These are phyloP conservation scores for Campoplex nolae DNA, from an alignment of 2,888 invertebrate species.

Conservation along the genomic window DNA sequence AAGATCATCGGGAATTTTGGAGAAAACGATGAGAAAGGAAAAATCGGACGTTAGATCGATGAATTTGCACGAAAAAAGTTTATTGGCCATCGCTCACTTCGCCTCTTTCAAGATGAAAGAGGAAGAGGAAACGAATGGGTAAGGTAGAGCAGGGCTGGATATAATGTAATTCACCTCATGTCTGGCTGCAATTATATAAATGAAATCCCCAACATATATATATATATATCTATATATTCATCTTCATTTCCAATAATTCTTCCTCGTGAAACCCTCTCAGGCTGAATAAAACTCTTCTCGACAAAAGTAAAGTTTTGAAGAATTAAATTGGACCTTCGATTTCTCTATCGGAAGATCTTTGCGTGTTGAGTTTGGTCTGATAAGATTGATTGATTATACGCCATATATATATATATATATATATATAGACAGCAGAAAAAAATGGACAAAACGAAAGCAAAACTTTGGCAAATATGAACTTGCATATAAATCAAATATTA, in stretches of 20 bases:
- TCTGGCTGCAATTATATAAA: not conserved
- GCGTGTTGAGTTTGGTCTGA: conserved; percentile 8
- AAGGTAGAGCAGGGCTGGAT: not conserved
- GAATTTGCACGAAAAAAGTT: conserved; percentile 50
- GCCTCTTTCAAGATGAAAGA: not conserved
- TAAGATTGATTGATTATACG: conserved; percentile 1
- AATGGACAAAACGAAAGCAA: not conserved
- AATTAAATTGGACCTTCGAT: conserved; percentile 5
- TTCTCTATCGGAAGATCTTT: not conserved
- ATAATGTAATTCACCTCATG: conserved; percentile 39
- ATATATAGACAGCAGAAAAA: not conserved
- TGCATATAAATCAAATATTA: not conserved
- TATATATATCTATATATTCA: not conserved
- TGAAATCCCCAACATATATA: not conserved
- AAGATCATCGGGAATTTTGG: not conserved
- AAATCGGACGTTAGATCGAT: conserved; percentile 45
- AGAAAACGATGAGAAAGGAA: not conserved
- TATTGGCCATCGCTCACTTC: conserved; percentile 35
- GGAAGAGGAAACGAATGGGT: not conserved
- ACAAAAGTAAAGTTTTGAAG: conserved; percentile 10
- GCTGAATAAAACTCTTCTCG: conserved; percentile 15
- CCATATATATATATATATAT: not conserved
- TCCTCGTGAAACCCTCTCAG: not conserved
- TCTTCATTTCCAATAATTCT: conserved; percentile 6
- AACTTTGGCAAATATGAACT: not conserved